Base-by-base conservation (phyloP, 2,113 vertebrate genomes). In the Stegastes partitus region DNA sequence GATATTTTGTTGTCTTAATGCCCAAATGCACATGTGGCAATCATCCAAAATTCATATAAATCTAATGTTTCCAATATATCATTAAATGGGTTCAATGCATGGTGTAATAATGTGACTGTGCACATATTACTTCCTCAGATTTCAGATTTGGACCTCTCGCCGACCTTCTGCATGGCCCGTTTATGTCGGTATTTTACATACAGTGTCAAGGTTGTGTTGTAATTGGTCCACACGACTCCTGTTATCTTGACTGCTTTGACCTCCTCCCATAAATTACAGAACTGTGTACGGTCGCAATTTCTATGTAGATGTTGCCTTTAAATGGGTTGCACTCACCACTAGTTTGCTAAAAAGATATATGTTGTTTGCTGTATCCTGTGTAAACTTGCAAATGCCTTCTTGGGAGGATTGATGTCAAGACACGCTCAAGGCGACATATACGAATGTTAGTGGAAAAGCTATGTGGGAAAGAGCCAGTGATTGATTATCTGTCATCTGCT, bases 291-390 rank as follows among this genome's bases (percentile, higher is more conserved):
- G 53, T 62, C 22, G 54, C 25, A 9, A 61, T 68, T 39, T 51
- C 39, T 47, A 50, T 68, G 53, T 73, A 59, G 19, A 47, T 18
- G 14, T 28, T 39, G 22, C n/a, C 68, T 66, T 53, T 53, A 14
- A 54, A 59, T 26, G 0, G 0, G 28, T 19, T 45, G 21, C 14
- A 1, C 31, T 67, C 21, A 14, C n/a, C 4, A 14, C 11, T 25
- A 0, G 19, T 44, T 59, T 65, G 28, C 64, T 42, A 34, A 61
- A 68, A 58, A 70, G 58, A 85, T 45, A n/a, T 10, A 45, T 63
- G 62, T 57, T 83, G 64, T 78, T 74, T 74, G 66, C 63, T 50
- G 54, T 47, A 22, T 54, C 62, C 15, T 63, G 55, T 51, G 73
- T 75, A 26, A 82, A 76, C 58, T 37, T 58, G 69, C 11, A 53